Conservation (phyloP, 1,140 invertebrate genomes). For the Zaprionus taronus region DNA sequence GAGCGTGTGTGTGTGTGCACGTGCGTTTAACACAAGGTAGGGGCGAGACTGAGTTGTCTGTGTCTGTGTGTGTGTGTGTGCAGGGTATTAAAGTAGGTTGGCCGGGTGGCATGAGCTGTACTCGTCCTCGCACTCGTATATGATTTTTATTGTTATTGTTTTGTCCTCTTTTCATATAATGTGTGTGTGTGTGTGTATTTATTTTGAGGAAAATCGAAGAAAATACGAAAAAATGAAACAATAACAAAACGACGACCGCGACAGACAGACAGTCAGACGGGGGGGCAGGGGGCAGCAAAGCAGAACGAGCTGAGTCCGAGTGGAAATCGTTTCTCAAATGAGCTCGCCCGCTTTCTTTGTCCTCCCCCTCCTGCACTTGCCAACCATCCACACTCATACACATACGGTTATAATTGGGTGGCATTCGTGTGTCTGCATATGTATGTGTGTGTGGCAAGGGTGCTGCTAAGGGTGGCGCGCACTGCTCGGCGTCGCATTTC, state of each 20-base stretch:
- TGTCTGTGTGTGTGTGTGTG: constrained; percentile 2
- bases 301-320: background rate
- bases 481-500: constrained; percentile 48
- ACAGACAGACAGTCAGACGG: constrained; percentile 24
- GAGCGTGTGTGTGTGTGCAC: constrained; percentile 23
- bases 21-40: constrained; percentile 25
- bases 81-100: constrained; percentile 13
- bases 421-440: constrained; percentile 54
- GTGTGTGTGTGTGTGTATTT: constrained; percentile 30
- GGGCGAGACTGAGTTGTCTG: background rate
- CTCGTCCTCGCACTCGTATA: constrained; percentile 36
- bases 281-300: background rate
- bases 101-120: constrained; percentile 38
- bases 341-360: constrained; percentile 30
- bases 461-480: constrained; percentile 56
- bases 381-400: constrained; percentile 15
- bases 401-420: constrained; percentile 83
- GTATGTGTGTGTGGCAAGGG: constrained; percentile 48
- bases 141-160: constrained; percentile 84
- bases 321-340: constrained; percentile 51
- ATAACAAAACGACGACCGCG: constrained; percentile 55
- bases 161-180: constrained; percentile 66
- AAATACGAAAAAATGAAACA: constrained; percentile 79
- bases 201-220: constrained; percentile 60
- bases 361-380: background rate